phyloP scores from a whole-genome alignment of 2,113 vertebrate species.

The Tetrao urogallus region DNA sequence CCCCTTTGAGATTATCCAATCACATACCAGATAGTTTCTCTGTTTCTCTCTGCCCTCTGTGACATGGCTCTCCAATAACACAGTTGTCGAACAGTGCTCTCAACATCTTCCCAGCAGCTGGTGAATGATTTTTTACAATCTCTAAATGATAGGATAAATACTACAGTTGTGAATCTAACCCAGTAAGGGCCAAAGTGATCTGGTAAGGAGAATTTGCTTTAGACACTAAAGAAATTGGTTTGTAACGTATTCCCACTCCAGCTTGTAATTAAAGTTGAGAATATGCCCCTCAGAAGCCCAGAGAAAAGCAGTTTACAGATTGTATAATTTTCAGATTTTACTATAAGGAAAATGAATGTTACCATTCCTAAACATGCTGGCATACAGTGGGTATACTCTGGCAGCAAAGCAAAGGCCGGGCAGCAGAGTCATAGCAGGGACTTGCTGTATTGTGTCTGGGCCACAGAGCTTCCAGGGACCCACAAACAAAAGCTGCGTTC shows the following conservation, averaged over 20 bases:
- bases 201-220: background rate
- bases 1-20: background rate
- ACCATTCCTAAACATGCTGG: background rate
- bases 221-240: background rate
- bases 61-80: background rate
- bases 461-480: background rate
- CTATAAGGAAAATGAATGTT: background rate
- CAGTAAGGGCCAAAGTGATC: constrained; percentile 12
- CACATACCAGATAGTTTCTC: background rate
- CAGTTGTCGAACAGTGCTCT: background rate
- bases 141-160: constrained; percentile 31
- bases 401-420: background rate
- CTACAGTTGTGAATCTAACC: background rate
- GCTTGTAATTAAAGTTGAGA: constrained; percentile 25
- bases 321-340: background rate
- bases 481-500: background rate
- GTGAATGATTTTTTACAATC: constrained; percentile 14
- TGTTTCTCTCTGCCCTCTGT: background rate
- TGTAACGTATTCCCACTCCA: background rate
- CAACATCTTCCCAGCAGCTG: background rate
- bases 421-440: background rate
- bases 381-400: background rate
- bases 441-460: background rate
- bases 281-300: background rate
- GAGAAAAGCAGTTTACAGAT: background rate